phyloP scores from a whole-genome alignment of 1,140 invertebrate species.

The Hyposmocoma kahamanoa region DNA sequence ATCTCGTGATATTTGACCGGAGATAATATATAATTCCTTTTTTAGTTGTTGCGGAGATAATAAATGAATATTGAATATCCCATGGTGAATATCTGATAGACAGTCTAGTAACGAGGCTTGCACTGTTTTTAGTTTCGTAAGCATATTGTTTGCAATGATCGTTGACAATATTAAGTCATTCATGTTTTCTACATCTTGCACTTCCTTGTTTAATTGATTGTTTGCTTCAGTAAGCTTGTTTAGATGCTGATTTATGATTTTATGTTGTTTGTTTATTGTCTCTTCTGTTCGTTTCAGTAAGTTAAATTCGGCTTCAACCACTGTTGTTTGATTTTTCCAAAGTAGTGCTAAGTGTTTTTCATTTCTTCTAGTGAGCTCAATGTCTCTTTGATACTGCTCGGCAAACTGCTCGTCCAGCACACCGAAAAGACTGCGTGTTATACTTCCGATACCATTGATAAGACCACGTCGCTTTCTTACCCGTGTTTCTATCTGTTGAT shows the following conservation, averaged over 20 bases:
- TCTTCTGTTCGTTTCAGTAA: constrained; percentile 8
- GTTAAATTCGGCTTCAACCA: constrained; percentile 11
- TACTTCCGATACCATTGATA: constrained; percentile 21
- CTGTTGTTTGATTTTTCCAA: constrained; percentile 9
- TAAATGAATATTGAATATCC: constrained; percentile 14
- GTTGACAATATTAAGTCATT: constrained; percentile 10
- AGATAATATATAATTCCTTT: constrained; percentile 9
- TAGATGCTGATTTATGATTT: constrained; percentile 11
- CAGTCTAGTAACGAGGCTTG: constrained; percentile 14
- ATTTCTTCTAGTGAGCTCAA: constrained; percentile 5
- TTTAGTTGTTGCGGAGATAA: constrained; percentile 14
- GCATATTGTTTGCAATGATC: constrained; percentile 12
- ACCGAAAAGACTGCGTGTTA: constrained; percentile 15
- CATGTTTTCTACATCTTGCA: constrained; percentile 6
- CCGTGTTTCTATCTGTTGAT: constrained; percentile 1
- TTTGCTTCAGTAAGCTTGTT: not conserved
- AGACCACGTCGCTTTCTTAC: constrained; percentile 15
- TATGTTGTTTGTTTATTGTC: constrained; percentile 8
- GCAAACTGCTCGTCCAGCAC: constrained; percentile 11
- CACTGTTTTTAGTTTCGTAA: constrained; percentile 11
- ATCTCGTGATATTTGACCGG: constrained; percentile 11
- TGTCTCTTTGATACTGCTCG: constrained; percentile 12
- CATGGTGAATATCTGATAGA: constrained; percentile 16
- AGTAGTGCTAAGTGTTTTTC: constrained; percentile 8
- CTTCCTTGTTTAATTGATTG: not conserved